Base-by-base conservation (phyloP, 1,140 invertebrate species). In the Drosophila ercepeae region DNA sequence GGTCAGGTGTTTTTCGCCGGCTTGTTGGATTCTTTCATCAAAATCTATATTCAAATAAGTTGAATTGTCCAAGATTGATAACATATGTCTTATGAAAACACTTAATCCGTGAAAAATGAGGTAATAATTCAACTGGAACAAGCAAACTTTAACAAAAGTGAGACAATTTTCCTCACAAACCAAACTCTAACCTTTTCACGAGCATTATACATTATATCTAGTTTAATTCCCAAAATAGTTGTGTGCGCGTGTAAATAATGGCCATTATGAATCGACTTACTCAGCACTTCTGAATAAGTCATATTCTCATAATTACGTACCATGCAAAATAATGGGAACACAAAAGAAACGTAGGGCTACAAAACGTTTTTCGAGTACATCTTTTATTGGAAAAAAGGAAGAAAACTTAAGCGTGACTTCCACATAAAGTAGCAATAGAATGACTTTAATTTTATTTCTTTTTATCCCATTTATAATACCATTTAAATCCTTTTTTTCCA, bases 221-320 rank as follows among this genome's bases (percentile, higher is more conserved):
- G 6, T 57, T 48, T 32, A 16, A 25, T 29, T 64, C 57, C 21
- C 58, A 46, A 64, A 64, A 64, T 64, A 64, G 60, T 49, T 48
- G 60, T 48, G 55, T 48, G 55, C 60, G 60, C 59, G 60, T 60
- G 57, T 39, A 27, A 27, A 29, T 32, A 42, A 53, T 42, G 14
- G 32, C 18, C 32, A n/a, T 21, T 51, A 3, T 57, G 16, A 57
- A 61, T 27, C n/a, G 52, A 57, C 25, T 61, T 59, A 45, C 41
- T 19, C 21, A 14, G 21, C 59, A 39, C 21, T 50, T 50, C 25
- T 21, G 16, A 27, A 34, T 39, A 23, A 57, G 42, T 36, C 55
- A 48, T 54, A 29, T 13, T 29, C 52, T 54, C 52, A 29, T 48
- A 61, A 64, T 64, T 64, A 64, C 4, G 16, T 34, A 21, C 41